A percentile compares a stretch with the other conserved stretches of the same genome.
Conservation (phyloP, 1,140 invertebrate species). For the Chelonus insularis region DNA sequence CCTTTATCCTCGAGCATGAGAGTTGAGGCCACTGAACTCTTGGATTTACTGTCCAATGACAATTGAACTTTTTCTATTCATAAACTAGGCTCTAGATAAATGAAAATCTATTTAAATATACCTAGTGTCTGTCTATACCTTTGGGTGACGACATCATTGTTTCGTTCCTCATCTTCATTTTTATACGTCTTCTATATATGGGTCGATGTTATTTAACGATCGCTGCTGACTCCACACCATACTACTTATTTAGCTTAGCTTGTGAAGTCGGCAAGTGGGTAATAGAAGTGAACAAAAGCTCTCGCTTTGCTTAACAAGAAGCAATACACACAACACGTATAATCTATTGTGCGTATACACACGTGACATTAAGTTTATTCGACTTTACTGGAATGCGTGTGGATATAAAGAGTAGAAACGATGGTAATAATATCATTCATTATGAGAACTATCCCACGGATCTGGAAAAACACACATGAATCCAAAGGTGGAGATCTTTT, state of each 20-base stretch:
- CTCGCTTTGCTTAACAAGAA: too few species aligned
- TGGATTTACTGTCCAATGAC: neutral
- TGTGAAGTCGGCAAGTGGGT: conserved; percentile 40
- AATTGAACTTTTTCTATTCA: conserved; percentile 11
- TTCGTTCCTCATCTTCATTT: neutral
- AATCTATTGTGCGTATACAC: conserved; percentile 30
- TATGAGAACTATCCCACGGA: conserved; percentile 59
- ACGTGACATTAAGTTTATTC: conserved; percentile 37
- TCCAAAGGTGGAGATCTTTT: conserved; percentile 21
- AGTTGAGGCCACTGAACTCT: conserved; percentile 11
- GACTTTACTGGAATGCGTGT: conserved; percentile 32
- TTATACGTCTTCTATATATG: neutral
- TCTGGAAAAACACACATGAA: neutral
- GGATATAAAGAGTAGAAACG: conserved; percentile 31
- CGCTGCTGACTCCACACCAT: too few species aligned
- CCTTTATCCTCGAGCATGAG: neutral
- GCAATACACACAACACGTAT: neutral
- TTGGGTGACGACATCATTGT: neutral
- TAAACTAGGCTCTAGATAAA: too few species aligned
- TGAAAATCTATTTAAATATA: too few species aligned
- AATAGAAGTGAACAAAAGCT: conserved; percentile 13
- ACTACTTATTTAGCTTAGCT: neutral
- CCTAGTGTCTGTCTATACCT: neutral
- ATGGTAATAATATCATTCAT: conserved; percentile 43
- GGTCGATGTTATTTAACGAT: conserved; percentile 1